Evolutionary conservation across 2,888 invertebrate genomes (phyloP), one percentile per base, ranked within the genome.

Genomic region (Plebejus melissa): DNA sequence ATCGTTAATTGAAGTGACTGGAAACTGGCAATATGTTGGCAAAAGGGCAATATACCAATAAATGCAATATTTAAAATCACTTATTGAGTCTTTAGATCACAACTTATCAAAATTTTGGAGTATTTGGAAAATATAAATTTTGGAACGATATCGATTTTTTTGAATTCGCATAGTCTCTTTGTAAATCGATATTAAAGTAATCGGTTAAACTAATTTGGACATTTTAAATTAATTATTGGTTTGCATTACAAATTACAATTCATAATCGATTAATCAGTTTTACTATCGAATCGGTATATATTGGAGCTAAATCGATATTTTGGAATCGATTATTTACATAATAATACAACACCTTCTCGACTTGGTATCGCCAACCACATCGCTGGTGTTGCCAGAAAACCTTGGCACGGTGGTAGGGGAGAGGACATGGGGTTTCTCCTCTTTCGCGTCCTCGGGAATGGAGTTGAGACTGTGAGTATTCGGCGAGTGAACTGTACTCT

Each of bases 381-480:
- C 97, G 82, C 96, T 96, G 38, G 97, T 97, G 85, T 96, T 94
- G 16, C 97, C 97, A 13, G 96, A 94, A 87, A 96, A 96, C 80
- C 96, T 91, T 69, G 94, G 94, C 58, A 95, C 94, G 28, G 94
- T 84, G 4, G 87, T 89, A 0, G 89, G 83, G 69, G 94, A 90
- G 77, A 94, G 84, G 58, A 89, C 90, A 69, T 94, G 89, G 1
- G 90, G 90, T 77, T 94, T 94, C 78, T 80, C 82, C 81, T 83
- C 88, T 77, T 87, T 87, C 79, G 82, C 88, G 77, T 76, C 85
- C 69, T 94, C 94, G 76, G 90, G 89, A 80, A 90, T 87, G 6
- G 94, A 94, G 78, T 88, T 92, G 76, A 94, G 78, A 76, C 91
- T 91, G 80, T 91, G 92, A 77, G 89, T 91, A 82, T 90, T 90